phyloP scores from a whole-genome alignment of 2,797 vertebrate genomes.

The Apodemus agrarius region DNA sequence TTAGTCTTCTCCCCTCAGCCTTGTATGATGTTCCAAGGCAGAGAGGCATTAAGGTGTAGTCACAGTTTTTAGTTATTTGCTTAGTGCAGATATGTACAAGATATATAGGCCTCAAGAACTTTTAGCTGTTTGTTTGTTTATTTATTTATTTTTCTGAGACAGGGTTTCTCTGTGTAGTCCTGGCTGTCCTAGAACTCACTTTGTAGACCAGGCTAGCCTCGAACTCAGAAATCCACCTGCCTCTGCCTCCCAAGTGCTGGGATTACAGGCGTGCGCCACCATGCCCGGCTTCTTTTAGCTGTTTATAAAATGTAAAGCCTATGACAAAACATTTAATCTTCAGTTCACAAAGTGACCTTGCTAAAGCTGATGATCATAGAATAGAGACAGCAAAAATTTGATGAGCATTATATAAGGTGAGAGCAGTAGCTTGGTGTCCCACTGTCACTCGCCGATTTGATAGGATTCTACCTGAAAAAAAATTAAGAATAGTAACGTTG shows the following conservation, averaged over 20 bases:
- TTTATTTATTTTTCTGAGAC: too few relatives aligned
- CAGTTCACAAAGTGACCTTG: neutral
- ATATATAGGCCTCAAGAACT: neutral
- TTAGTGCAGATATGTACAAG: neutral
- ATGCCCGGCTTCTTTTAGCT: too few relatives aligned
- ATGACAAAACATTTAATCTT: slow-evolving; percentile 46
- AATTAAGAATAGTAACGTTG: slow-evolving; percentile 39
- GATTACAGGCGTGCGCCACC: too few relatives aligned
- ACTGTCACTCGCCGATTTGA: slow-evolving; percentile 14
- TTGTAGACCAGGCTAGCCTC: too few relatives aligned
- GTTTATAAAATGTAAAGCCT: slow-evolving; percentile 51
- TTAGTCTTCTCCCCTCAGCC: neutral
- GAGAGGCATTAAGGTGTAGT: neutral
- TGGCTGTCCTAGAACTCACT: too few relatives aligned
- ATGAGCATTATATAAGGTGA: slow-evolving; percentile 35
- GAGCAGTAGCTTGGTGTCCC: slow-evolving; percentile 2
- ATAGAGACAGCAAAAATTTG: slow-evolving; percentile 32
- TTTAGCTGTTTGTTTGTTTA: slow-evolving; percentile 41
- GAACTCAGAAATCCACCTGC: too few relatives aligned
- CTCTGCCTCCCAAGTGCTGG: too few relatives aligned
- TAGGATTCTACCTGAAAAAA: slow-evolving; percentile 17
- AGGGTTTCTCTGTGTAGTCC: too few relatives aligned
- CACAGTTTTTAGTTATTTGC: slow-evolving; percentile 43
- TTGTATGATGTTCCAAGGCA: neutral
- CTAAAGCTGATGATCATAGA: slow-evolving; percentile 43